Evolutionary conservation across 2,888 invertebrate species (phyloP).

Genomic region (Itoplectis maculator): DNA sequence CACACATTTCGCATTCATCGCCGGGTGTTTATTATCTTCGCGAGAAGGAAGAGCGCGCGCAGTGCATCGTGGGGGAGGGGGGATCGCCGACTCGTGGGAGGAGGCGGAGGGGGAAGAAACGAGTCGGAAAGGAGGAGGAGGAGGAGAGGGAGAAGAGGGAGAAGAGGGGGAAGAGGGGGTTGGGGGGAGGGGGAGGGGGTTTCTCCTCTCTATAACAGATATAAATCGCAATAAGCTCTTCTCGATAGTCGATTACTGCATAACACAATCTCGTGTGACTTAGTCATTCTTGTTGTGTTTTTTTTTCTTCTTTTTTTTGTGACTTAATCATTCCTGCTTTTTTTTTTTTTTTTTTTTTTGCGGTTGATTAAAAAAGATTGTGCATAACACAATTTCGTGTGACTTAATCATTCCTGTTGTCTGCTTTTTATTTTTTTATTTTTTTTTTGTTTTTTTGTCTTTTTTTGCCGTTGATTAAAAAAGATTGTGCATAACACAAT

Average conservation of each 20-base stretch:
- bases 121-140: too few relatives aligned
- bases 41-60: slow-evolving; percentile 34
- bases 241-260: slow-evolving; percentile 41
- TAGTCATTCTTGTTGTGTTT: too few relatives aligned
- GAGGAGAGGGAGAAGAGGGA: slow-evolving; percentile 43
- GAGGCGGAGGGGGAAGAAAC: not conserved
- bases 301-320: too few relatives aligned
- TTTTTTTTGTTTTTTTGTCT: too few relatives aligned
- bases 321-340: too few relatives aligned
- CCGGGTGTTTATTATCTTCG: slow-evolving; percentile 60
- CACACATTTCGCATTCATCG: slow-evolving; percentile 76
- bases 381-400: too few relatives aligned
- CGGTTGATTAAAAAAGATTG: too few relatives aligned
- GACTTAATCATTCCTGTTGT: too few relatives aligned
- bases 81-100: not conserved
- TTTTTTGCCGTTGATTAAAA: too few relatives aligned
- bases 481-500: too few relatives aligned
- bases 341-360: too few relatives aligned
- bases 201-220: slow-evolving; percentile 48
- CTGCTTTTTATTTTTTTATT: too few relatives aligned
- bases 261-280: slow-evolving; percentile 48
- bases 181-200: slow-evolving; percentile 29
- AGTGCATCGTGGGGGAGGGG: not conserved
- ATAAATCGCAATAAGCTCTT: slow-evolving; percentile 60
- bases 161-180: not conserved